These are phyloP conservation scores for Sebastes schlegelii DNA, from an alignment of 2,113 vertebrate genomes.

Conservation along the genomic window DNA sequence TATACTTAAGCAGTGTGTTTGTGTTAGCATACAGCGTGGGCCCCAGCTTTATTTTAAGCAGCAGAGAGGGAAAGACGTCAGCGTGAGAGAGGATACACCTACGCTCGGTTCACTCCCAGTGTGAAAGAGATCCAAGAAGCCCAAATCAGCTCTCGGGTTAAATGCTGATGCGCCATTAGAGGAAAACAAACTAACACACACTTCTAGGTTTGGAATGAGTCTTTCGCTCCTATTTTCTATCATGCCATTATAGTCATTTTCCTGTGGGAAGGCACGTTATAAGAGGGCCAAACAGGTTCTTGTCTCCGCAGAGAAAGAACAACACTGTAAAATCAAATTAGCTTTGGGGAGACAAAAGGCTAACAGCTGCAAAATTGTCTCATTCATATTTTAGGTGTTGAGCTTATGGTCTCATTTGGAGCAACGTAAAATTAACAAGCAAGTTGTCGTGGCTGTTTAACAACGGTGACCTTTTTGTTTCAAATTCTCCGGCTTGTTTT, in stretches of 20 bases:
- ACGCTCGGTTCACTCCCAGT: constrained; percentile 14
- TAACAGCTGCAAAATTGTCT: fast-evolving
- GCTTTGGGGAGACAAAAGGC: background rate
- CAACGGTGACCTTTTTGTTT: background rate
- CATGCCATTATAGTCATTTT: background rate
- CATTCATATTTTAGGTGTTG: constrained; percentile 9
- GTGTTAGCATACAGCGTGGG: constrained; percentile 65
- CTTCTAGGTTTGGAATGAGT: background rate
- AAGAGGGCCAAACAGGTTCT: background rate
- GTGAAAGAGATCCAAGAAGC: constrained; percentile 36
- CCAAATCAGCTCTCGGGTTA: constrained; percentile 21
- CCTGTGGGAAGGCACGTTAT: too few species aligned
- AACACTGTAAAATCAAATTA: background rate
- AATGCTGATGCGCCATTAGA: constrained; percentile 13
- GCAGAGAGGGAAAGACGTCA: constrained; percentile 35
- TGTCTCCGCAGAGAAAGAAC: background rate
- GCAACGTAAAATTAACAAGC: background rate
- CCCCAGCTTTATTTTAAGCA: constrained; percentile 66
- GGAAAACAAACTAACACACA: constrained; percentile 8
- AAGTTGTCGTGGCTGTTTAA: background rate
- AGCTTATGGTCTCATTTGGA: constrained; percentile 4
- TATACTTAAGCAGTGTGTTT: constrained; percentile 59
- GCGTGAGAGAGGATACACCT: constrained; percentile 28
- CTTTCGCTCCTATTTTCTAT: background rate
- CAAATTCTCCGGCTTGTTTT: too few species aligned